phyloP scores from a whole-genome alignment of 2,888 invertebrate species.

The Osmoderma eremita region DNA sequence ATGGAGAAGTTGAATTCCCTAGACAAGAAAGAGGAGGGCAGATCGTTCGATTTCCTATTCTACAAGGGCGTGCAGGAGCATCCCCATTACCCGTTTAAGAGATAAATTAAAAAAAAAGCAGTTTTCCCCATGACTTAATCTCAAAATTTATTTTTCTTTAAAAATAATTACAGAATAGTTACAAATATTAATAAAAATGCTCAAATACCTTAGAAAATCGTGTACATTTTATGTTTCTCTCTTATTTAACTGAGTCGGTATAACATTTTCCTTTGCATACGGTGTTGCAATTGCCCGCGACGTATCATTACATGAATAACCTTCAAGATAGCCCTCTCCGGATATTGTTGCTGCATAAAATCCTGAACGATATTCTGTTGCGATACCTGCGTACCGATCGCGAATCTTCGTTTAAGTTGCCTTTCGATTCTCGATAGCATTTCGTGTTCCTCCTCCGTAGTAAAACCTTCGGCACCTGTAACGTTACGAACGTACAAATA shows the following conservation, averaged over 20 bases:
- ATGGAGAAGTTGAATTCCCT: slow-evolving; percentile 67
- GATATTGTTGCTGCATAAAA: slow-evolving; percentile 84
- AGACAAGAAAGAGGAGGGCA: slow-evolving; percentile 71
- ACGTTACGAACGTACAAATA: slow-evolving; percentile 43
- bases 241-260: slow-evolving; percentile 82
- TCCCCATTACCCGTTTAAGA: slow-evolving; percentile 74
- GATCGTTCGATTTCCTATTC: slow-evolving; percentile 76
- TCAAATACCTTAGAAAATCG: too few species aligned
- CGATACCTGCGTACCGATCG: slow-evolving; percentile 95
- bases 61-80: slow-evolving; percentile 76
- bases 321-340: slow-evolving; percentile 86
- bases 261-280: slow-evolving; percentile 96
- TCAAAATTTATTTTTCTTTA: too few species aligned
- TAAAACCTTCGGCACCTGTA: slow-evolving; percentile 96
- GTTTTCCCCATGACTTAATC: too few species aligned
- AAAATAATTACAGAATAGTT: too few species aligned
- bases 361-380: slow-evolving; percentile 94
- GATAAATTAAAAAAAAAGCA: too few species aligned
- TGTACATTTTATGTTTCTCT: too few species aligned
- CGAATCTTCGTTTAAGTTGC: slow-evolving; percentile 92
- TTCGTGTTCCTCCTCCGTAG: slow-evolving; percentile 93
- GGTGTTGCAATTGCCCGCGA: slow-evolving; percentile 94
- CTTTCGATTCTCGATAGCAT: slow-evolving; percentile 89
- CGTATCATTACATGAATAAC: slow-evolving; percentile 95
- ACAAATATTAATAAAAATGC: too few species aligned